Evolutionary conservation across 2,888 invertebrate species (phyloP).

Genomic region (Diplolepis rosae): DNA sequence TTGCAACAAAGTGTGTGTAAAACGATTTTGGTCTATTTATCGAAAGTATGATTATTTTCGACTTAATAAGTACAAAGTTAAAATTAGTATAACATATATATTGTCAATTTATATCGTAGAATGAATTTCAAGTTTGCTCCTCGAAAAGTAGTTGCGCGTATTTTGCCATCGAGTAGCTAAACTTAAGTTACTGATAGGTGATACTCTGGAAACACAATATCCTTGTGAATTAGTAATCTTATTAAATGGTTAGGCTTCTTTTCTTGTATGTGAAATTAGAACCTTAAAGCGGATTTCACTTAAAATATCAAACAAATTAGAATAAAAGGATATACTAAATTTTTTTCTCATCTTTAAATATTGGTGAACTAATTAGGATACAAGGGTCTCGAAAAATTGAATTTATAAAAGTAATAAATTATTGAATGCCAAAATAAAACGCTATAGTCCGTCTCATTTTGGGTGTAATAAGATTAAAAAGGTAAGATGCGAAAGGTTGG

Average conservation of each 20-base stretch:
- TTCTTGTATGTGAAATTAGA: constrained; percentile 62
- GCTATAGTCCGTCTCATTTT: constrained; percentile 58
- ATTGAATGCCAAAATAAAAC: constrained; percentile 59
- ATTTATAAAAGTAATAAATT: constrained; percentile 61
- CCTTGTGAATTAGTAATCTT: constrained; percentile 62
- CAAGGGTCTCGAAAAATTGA: too few species aligned
- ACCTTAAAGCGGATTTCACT: constrained; percentile 56
- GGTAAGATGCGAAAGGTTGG: constrained; percentile 55
- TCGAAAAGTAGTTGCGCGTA: constrained; percentile 6
- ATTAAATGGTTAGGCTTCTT: constrained; percentile 63
- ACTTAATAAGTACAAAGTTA: too few species aligned
- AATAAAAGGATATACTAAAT: too few species aligned
- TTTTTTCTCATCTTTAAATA: too few species aligned
- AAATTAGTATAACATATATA: too few species aligned
- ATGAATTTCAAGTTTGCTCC: too few species aligned
- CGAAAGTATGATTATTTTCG: too few species aligned
- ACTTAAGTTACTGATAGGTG: constrained; percentile 48
- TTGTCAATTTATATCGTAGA: too few species aligned
- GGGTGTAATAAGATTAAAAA: constrained; percentile 64
- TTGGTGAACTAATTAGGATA: too few species aligned
- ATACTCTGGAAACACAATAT: constrained; percentile 65
- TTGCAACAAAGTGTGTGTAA: too few species aligned
- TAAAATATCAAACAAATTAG: too few species aligned
- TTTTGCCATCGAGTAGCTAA: neutral
- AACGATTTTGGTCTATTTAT: too few species aligned